Conservation (phyloP, 2,113 vertebrate species). For the Phyllostomus hastatus region DNA sequence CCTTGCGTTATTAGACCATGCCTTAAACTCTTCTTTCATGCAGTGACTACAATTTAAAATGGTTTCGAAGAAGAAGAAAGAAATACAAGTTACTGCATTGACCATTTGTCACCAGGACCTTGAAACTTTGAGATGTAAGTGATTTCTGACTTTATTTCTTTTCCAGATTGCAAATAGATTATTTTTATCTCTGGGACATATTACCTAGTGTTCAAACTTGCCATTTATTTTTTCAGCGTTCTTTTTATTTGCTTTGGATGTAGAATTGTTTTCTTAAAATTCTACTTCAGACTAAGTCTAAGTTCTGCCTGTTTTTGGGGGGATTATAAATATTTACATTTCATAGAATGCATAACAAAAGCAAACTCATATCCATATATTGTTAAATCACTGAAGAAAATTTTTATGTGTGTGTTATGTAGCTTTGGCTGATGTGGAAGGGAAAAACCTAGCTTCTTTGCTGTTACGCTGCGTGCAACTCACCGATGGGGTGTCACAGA, state of each 20-base stretch:
- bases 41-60: slow-evolving; percentile 77
- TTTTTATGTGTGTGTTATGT: slow-evolving; percentile 16
- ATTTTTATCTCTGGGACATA: not conserved
- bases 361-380: not conserved
- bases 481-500: slow-evolving; percentile 90
- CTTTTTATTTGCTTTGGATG: not conserved
- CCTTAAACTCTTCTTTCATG: slow-evolving; percentile 40
- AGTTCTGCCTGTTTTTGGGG: not conserved
- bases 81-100: slow-evolving; percentile 86
- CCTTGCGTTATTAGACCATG: not conserved
- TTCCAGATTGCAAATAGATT: not conserved
- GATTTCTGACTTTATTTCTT: slow-evolving; percentile 14
- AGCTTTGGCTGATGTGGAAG: slow-evolving; percentile 83
- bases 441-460: slow-evolving; percentile 83
- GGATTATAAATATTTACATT: not conserved
- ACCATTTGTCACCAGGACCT: slow-evolving; percentile 82
- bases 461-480: slow-evolving; percentile 86
- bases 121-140: slow-evolving; percentile 86
- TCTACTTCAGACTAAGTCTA: not conserved
- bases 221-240: not conserved
- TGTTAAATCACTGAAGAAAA: not conserved
- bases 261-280: slow-evolving; percentile 28
- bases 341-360: not conserved
- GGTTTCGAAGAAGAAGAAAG: slow-evolving; percentile 94
- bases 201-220: not conserved